A percentile compares a stretch with the other conserved stretches of the same genome.
These are phyloP conservation scores for Numenius phaeopus DNA, from an alignment of 2,797 vertebrate species.

Conservation along the genomic window DNA sequence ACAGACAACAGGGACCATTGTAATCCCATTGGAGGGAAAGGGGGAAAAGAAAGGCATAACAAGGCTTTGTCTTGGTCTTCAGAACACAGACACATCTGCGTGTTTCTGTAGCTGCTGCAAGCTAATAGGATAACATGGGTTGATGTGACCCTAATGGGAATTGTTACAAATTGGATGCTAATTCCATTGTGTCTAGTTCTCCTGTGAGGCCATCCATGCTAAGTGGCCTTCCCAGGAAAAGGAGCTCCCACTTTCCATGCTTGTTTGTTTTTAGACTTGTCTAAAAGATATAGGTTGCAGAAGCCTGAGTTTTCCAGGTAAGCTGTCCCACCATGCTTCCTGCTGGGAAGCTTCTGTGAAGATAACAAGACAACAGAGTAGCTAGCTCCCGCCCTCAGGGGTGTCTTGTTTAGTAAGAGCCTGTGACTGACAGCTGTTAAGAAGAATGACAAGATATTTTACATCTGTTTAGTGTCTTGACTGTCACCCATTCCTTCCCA, in stretches of 20 bases:
- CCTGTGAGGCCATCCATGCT: constrained; percentile 21
- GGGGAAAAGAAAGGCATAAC: constrained; percentile 58
- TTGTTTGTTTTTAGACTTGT: constrained; percentile 60
- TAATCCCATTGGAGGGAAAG: constrained; percentile 79
- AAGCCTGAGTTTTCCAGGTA: constrained; percentile 73
- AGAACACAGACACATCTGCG: constrained; percentile 84
- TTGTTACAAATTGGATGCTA: constrained; percentile 89
- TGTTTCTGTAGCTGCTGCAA: constrained; percentile 80
- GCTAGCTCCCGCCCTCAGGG: constrained; percentile 70
- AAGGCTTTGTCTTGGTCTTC: constrained; percentile 75
- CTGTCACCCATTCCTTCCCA: constrained; percentile 75
- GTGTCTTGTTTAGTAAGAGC: constrained; percentile 72
- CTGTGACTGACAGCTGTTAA: constrained; percentile 93
- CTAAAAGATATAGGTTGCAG: constrained; percentile 12
- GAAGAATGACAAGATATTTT: constrained; percentile 86
- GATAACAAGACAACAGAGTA: constrained; percentile 72
- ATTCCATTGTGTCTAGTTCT: constrained; percentile 81
- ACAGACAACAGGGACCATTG: constrained; percentile 83
- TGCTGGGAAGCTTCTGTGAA: constrained; percentile 72
- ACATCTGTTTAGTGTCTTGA: constrained; percentile 88
- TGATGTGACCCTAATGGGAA: constrained; percentile 74
- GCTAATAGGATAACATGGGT: constrained; percentile 64
- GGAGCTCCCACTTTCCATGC: neutral
- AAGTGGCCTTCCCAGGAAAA: constrained; percentile 25
- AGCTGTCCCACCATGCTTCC: constrained; percentile 57